Percentiles rank a stretch among this genome's conserved stretches.
phyloP scores from a whole-genome alignment of 2,888 invertebrate species.

The Chaitophorus viminalis region DNA sequence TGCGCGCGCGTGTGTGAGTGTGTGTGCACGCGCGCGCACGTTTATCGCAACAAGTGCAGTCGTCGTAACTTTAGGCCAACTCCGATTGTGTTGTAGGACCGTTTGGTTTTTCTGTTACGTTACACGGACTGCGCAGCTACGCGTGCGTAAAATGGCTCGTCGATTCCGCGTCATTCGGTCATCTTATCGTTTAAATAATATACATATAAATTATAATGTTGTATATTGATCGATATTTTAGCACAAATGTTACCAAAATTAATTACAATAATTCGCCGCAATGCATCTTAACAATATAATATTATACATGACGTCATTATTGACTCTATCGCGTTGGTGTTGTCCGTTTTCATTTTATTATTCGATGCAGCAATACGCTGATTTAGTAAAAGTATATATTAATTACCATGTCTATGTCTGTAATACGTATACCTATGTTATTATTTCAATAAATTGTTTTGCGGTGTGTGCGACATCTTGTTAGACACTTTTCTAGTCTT shows the following conservation, averaged over 20 bases:
- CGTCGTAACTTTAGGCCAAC: slow-evolving; percentile 22
- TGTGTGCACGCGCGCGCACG: background rate
- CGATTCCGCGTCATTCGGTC: background rate
- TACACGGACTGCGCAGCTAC: background rate
- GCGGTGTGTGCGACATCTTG: background rate
- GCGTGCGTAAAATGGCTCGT: background rate
- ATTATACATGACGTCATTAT: too few species aligned
- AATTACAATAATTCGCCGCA: background rate
- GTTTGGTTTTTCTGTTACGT: slow-evolving; percentile 19
- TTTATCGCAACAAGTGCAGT: too few species aligned
- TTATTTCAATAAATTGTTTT: background rate
- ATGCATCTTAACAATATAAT: background rate
- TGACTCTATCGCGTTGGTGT: background rate
- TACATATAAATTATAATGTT: too few species aligned
- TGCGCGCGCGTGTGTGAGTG: background rate
- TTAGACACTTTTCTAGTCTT: slow-evolving; percentile 46
- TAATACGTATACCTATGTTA: too few species aligned
- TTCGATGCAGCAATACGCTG: too few species aligned
- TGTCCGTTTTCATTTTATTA: slow-evolving; percentile 18
- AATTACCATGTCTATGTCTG: background rate
- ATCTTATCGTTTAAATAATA: too few species aligned
- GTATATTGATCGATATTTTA: background rate
- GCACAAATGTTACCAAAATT: slow-evolving; percentile 41
- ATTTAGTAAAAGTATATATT: background rate
- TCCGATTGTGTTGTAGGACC: slow-evolving; percentile 21